Conservation (phyloP, 2,113 vertebrate species). For the Cettia cetti region DNA sequence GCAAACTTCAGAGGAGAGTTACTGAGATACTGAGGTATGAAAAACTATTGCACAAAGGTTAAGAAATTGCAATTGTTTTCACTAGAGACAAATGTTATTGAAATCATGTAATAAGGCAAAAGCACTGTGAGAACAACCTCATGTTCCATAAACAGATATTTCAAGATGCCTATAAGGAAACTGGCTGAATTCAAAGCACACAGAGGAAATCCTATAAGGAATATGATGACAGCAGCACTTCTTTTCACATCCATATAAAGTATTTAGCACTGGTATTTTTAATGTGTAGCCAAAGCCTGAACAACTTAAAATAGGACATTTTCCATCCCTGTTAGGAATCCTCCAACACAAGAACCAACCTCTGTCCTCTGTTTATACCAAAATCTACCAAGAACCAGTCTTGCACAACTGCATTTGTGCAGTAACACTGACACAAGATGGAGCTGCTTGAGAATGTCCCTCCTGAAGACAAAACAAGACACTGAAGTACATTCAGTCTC, state of each 20-base stretch:
- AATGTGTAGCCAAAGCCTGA: neutral
- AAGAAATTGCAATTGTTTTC: neutral
- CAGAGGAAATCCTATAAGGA: neutral
- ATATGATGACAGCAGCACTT: neutral
- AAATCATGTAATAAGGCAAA: neutral
- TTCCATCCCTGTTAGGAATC: neutral
- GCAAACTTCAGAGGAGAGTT: neutral
- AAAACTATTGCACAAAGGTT: neutral
- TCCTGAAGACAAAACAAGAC: neutral
- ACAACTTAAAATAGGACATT: neutral
- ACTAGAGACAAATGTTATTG: neutral
- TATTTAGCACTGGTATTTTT: neutral
- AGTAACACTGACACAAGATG: neutral
- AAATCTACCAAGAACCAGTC: neutral
- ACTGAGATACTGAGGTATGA: neutral
- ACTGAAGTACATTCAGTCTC: neutral
- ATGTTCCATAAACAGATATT: neutral
- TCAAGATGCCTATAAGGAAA: neutral
- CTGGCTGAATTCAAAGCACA: neutral
- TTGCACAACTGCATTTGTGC: neutral
- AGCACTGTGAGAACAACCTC: neutral
- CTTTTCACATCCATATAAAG: neutral
- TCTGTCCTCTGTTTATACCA: neutral
- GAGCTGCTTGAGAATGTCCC: neutral
- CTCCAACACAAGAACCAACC: neutral